Conservation (phyloP, 2,113 vertebrate species). For the Murina feae region DNA sequence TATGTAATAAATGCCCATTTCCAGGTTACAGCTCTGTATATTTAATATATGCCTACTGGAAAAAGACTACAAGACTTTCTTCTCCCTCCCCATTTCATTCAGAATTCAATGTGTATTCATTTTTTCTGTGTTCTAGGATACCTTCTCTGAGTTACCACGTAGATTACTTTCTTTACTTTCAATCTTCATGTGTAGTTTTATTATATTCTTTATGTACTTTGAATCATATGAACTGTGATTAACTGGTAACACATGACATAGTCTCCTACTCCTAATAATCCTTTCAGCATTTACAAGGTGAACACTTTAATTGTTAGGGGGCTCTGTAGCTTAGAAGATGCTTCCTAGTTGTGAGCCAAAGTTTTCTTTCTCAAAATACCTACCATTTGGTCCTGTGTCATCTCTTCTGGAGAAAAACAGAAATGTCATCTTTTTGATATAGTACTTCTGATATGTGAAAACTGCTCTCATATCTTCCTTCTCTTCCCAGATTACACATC, state of each 20-base stretch:
- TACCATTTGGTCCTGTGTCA: not conserved
- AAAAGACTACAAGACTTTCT: not conserved
- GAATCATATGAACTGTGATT: not conserved
- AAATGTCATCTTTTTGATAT: not conserved
- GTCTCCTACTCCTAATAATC: not conserved
- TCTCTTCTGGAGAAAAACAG: not conserved
- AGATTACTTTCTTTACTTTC: slow-evolving; percentile 2
- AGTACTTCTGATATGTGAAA: not conserved
- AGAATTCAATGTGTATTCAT: not conserved
- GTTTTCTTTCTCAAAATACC: not conserved
- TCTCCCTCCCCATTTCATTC: not conserved
- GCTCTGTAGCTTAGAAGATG: not conserved
- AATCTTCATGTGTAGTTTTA: not conserved
- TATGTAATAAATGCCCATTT: not conserved
- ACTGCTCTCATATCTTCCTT: not conserved
- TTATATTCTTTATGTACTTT: not conserved
- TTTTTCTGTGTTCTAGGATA: not conserved
- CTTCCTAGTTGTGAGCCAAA: not conserved
- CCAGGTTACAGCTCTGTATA: not conserved
- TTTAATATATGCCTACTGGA: not conserved
- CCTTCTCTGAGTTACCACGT: not conserved
- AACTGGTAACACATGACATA: not conserved
- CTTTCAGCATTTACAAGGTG: not conserved
- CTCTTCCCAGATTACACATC: not conserved
- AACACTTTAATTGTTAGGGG: not conserved